These are phyloP conservation scores for Priapulus caudatus DNA, from an alignment of 2,888 invertebrate species.

Conservation along the genomic window DNA sequence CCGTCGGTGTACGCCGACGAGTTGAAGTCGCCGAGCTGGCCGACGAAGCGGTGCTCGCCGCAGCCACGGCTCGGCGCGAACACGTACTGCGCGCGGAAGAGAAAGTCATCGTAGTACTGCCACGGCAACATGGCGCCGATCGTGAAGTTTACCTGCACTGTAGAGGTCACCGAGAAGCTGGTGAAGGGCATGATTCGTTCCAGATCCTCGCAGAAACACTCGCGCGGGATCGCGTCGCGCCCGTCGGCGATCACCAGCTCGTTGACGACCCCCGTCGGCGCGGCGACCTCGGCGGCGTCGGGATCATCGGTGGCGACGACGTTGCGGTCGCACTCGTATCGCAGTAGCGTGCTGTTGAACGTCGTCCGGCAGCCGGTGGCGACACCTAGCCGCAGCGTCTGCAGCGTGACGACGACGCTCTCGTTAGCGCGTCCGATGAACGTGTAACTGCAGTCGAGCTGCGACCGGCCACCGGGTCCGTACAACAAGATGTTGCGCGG, in stretches of 20 bases:
- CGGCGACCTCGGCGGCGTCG: background rate
- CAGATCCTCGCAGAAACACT: background rate
- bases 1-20: background rate
- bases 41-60: background rate
- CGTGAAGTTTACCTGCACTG: background rate
- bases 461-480: conserved; percentile 33
- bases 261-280: too few species aligned
- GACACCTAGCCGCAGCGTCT: conserved; percentile 13
- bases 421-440: conserved; percentile 26
- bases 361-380: background rate
- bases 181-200: background rate
- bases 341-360: background rate
- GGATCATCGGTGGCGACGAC: background rate
- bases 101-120: background rate
- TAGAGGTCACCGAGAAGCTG: background rate
- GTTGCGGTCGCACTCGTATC: background rate
- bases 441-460: conserved; percentile 23
- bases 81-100: background rate
- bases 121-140: background rate
- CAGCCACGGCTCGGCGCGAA: background rate
- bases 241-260: background rate
- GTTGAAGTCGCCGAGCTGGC: background rate
- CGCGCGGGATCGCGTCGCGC: background rate
- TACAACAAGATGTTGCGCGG: conserved; percentile 77
- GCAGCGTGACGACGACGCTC: conserved; percentile 26